A percentile compares a stretch with the other conserved stretches of the same genome.
phyloP scores from a whole-genome alignment of 2,888 invertebrate genomes.

The Pocota personata region DNA sequence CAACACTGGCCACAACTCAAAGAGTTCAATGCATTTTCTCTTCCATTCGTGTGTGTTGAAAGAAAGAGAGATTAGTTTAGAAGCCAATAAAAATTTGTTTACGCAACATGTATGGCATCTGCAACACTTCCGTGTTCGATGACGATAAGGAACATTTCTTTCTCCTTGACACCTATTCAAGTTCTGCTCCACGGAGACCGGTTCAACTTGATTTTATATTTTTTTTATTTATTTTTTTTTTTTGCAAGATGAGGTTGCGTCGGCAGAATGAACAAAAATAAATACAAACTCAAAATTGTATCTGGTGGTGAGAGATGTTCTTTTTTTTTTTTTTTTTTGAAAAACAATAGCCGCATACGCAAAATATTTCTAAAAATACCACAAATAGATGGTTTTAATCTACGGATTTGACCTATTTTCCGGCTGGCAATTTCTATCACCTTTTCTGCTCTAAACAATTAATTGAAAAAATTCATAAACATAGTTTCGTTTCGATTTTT shows the following conservation, averaged over 20 bases:
- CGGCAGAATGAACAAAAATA: not conserved
- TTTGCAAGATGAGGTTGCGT: not conserved
- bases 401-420: slow-evolving; percentile 53
- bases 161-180: slow-evolving; percentile 74
- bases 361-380: slow-evolving; percentile 46
- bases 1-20: no score
- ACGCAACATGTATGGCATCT: slow-evolving; percentile 57
- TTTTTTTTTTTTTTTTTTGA: not conserved
- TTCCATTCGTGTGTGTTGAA: not conserved
- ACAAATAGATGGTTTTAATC: slow-evolving; percentile 32
- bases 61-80: not conserved
- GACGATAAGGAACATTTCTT: slow-evolving; percentile 70
- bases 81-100: not conserved
- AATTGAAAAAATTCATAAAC: not conserved
- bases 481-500: not conserved
- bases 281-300: slow-evolving; percentile 5
- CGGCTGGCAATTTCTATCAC: slow-evolving; percentile 24
- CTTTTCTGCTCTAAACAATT: slow-evolving; percentile 15
- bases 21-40: not conserved
- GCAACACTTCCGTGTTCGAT: slow-evolving; percentile 72
- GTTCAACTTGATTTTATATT: slow-evolving; percentile 73
- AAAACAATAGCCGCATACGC: slow-evolving; percentile 23
- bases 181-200: slow-evolving; percentile 66
- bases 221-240: not conserved
- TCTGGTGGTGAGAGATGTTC: not conserved